phyloP scores from a whole-genome alignment of 2,113 vertebrate species.

The Urocolius indicus region DNA sequence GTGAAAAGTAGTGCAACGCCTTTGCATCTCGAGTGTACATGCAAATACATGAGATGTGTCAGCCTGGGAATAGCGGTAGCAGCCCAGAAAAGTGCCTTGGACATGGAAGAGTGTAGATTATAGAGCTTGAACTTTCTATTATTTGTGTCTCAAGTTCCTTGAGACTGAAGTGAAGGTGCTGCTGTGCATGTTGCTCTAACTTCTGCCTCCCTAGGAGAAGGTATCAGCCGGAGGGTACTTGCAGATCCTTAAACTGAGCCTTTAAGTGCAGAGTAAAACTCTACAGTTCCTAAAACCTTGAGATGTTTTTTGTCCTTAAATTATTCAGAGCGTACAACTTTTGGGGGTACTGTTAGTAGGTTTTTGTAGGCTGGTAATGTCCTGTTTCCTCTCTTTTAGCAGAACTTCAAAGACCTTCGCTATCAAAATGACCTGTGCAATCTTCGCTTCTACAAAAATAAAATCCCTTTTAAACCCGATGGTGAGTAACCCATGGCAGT shows the following conservation, averaged over 20 bases:
- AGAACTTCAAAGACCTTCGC: conserved; percentile 92
- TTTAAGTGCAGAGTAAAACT: background rate
- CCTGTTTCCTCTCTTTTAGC: conserved; percentile 69
- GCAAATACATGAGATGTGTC: background rate
- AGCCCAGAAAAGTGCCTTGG: background rate
- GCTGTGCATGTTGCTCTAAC: background rate
- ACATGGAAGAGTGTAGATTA: background rate
- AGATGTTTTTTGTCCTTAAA: background rate
- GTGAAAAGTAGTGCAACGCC: background rate
- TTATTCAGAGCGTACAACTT: background rate
- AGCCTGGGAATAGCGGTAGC: background rate
- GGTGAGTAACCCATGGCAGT: conserved; percentile 79
- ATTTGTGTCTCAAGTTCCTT: background rate
- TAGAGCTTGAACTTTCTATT: background rate
- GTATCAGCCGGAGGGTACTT: background rate
- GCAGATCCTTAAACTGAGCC: background rate
- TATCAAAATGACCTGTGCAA: conserved; percentile 93
- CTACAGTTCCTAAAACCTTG: background rate
- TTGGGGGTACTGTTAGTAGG: background rate
- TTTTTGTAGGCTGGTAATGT: conserved; percentile 16
- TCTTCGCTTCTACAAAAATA: conserved; percentile 97
- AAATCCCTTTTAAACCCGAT: conserved; percentile 95
- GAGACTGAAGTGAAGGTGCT: background rate
- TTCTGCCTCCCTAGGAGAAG: background rate
- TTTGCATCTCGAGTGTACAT: background rate